Evolutionary conservation across 2,888 invertebrate species (phyloP), one percentile per base, ranked within the genome.

Genomic region (Xanthorhoe spadicearia): DNA sequence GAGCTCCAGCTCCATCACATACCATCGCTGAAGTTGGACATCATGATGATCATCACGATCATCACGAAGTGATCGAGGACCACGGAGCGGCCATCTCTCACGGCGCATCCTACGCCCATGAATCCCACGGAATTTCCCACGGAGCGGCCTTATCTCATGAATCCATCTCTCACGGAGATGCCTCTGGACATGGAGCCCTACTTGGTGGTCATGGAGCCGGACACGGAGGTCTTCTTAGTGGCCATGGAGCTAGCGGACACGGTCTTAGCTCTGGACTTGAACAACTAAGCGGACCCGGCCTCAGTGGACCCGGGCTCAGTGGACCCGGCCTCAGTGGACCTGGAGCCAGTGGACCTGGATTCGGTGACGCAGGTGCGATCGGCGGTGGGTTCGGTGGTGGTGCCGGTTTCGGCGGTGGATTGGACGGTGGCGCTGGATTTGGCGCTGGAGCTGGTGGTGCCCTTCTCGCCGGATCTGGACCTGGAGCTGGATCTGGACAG

Each of bases 1-100:
- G 85, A n/a, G 64, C 75, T n/a, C 81, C 85, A 18, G 61, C 60
- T 7, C 72, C 68, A 5, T 63, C 68, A 8, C 70, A 72, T 28
- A 72, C 70, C 38, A 17, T 69, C 10, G 73, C 70, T 0, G 73
- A 72, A 57, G 46, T 71, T 61, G 65, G 59, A 38, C 68, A 65
- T 13, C 63, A 64, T 8, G 55, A 77, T 28, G 28, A 32, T 32
- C 32, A 32, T 32, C 68, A 53, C 32, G 64, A 38, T 54, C 61
- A 65, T 13, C 63, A 64, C 7, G 55, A 77, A 32, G 63, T 79
- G n/a, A 62, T 76, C 7, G 76, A 76, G 15, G 76, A 77, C 7
- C 81, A 81, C 3, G 19, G 18, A 19, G 17, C 49, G 49, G 17
- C 49, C 18, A 28, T 52, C 4, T 52, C 57, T 38, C 49, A 19